A percentile compares a stretch with the other conserved stretches of the same genome.
Evolutionary conservation across 2,888 invertebrate genomes (phyloP).

Genomic region (Cataglyphis albicans): DNA sequence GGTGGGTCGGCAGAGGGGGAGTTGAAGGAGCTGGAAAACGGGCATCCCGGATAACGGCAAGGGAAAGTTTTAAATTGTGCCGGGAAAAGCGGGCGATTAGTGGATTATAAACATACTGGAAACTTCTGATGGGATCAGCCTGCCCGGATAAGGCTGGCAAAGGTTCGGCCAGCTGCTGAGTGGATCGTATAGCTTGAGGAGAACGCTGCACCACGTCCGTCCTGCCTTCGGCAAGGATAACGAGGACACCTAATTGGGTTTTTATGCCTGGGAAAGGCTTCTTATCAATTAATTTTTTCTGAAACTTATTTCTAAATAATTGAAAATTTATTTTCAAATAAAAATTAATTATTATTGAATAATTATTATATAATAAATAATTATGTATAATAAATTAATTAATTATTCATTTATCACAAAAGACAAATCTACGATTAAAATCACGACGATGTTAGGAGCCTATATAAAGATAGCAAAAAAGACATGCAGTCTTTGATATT

Average conservation of each 20-base stretch:
- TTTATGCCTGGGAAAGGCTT: not conserved
- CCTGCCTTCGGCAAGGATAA: slow-evolving; percentile 20
- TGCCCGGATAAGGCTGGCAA: slow-evolving; percentile 40
- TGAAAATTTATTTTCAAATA: not conserved
- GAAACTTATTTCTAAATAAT: not conserved
- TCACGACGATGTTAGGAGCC: not conserved
- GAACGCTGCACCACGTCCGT: slow-evolving; percentile 34
- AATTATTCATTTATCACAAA: not conserved
- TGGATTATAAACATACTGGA: slow-evolving; percentile 84
- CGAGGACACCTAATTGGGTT: slow-evolving; percentile 29
- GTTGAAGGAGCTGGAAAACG: slow-evolving; percentile 64
- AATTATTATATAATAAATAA: no score
- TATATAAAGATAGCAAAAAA: not conserved
- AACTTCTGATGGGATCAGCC: slow-evolving; percentile 83
- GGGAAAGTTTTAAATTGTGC: slow-evolving; percentile 84
- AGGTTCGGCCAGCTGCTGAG: slow-evolving; percentile 62
- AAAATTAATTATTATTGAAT: not conserved
- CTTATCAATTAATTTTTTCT: not conserved
- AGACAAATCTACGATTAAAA: not conserved
- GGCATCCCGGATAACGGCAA: slow-evolving; percentile 73
- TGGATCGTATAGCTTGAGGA: slow-evolving; percentile 59
- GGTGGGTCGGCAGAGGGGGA: slow-evolving; percentile 53
- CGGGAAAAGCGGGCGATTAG: slow-evolving; percentile 82
- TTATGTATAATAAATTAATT: no score
- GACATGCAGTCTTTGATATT: not conserved